Evolutionary conservation across 2,888 invertebrate species (phyloP), one percentile per base, ranked within the genome.

Genomic region (Drosophila mercatorum): DNA sequence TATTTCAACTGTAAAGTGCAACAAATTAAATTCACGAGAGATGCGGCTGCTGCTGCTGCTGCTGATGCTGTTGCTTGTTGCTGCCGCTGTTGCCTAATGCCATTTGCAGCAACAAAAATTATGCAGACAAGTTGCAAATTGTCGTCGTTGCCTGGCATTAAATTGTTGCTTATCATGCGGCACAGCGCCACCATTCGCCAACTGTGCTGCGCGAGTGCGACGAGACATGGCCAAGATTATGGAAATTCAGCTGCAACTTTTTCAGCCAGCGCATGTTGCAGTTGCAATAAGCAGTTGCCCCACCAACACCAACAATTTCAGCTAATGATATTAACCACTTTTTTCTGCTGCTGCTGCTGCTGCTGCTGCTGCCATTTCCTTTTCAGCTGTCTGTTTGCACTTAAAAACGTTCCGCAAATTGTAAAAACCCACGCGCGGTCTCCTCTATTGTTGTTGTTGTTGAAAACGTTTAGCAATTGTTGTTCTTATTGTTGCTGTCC

Each of bases 291-390:
- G 72, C 62, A 75, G 51, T 68, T 61, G 71, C 60, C 26, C 43
- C 61, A 59, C 17, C 47, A 71, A 8, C 63, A 62, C 11, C 43
- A 63, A 52, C 51, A 55, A 80, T 72, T 79, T 72, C 88, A 77
- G 71, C 84, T 85, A 85, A 85, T 85, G 84, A 85, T 85, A 85
- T 85, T 85, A 85, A 85, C 83, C 73, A 83, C 72, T 83, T 81
- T 80, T 71, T 69, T 36, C 34, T 51, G 12, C 51, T 82, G 69
- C 68, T 82, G 71, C 73, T 56, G 51, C 56, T 73, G 12, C 51
- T 82, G 69, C 51, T 82, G 69, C 68, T 82, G 71, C 73, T 56
- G 51, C 56, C 74, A 78, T 81, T 83, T 81, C 65, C 79, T 66
- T 72, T 65, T 56, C 58, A 52, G 69, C 68, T 66, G 66, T 68